Conservation (phyloP, 1,140 invertebrate species). For the Sycophaga agraensis region DNA sequence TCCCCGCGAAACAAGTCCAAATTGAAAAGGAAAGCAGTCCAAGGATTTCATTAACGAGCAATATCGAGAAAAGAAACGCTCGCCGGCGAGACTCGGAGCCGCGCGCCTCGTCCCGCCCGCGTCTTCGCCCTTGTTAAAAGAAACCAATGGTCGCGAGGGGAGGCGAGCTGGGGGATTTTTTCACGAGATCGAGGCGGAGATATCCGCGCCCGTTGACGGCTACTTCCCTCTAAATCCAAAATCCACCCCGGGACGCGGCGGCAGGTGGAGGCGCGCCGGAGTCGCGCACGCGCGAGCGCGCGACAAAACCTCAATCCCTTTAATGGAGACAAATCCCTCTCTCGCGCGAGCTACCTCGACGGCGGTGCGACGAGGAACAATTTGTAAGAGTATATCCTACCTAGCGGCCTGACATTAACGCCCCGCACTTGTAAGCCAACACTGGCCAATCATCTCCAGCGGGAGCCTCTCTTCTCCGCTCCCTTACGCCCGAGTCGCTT, state of each 20-base stretch:
- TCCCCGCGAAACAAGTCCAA: no score
- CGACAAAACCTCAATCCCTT: constrained; percentile 58
- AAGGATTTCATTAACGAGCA: no score
- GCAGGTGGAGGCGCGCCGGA: constrained; percentile 6
- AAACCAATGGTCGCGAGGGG: no score
- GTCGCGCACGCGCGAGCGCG: constrained; percentile 40
- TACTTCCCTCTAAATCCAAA: constrained; percentile 34
- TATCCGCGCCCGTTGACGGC: constrained; percentile 7
- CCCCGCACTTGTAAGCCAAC: constrained; percentile 30
- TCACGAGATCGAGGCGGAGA: background rate
- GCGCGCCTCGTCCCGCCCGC: background rate
- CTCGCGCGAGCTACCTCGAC: constrained; percentile 26
- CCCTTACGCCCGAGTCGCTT: background rate
- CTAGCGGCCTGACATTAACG: constrained; percentile 40
- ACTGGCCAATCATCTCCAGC: constrained; percentile 38
- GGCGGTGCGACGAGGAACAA: constrained; percentile 44
- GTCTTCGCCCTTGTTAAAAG: no score
- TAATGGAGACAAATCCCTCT: constrained; percentile 57
- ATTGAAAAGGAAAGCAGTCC: no score
- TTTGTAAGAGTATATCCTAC: constrained; percentile 55
- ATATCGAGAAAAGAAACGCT: constrained; percentile 13
- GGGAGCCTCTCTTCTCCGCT: background rate
- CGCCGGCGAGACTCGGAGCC: background rate
- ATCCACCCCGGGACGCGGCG: constrained; percentile 27
- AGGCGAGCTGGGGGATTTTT: no score